A percentile compares a stretch with the other conserved stretches of the same genome.
These are phyloP conservation scores for Agelastica alni DNA, from an alignment of 2,888 invertebrate species.

Conservation along the genomic window DNA sequence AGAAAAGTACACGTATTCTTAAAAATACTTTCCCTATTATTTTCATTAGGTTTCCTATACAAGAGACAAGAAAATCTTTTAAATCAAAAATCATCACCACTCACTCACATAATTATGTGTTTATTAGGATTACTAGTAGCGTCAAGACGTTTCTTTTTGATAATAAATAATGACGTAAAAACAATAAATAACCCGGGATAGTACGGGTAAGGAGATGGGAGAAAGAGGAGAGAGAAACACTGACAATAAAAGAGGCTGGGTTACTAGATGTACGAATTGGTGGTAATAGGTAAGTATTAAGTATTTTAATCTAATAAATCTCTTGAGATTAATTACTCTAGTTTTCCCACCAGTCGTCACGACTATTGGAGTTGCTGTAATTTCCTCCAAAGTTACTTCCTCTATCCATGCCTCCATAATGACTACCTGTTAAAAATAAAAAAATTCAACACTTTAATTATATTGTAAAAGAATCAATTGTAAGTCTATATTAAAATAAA, in stretches of 20 bases:
- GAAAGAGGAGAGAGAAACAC: slow-evolving; percentile 14
- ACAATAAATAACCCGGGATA: slow-evolving; percentile 15
- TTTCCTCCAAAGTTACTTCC: slow-evolving; percentile 54
- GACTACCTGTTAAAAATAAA: slow-evolving; percentile 46
- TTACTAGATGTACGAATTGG: slow-evolving; percentile 17
- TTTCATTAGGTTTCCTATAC: slow-evolving; percentile 18
- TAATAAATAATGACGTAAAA: slow-evolving; percentile 17
- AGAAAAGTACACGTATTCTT: slow-evolving; percentile 16
- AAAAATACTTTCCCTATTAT: slow-evolving; percentile 21
- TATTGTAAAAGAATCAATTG: too few species aligned
- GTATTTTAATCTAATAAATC: slow-evolving; percentile 23
- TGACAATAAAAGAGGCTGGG: slow-evolving; percentile 17
- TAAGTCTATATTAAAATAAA: too few species aligned
- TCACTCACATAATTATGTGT: slow-evolving; percentile 12
- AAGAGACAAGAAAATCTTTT: slow-evolving; percentile 12
- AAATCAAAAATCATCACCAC: slow-evolving; percentile 8
- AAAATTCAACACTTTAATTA: too few species aligned
- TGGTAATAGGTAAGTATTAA: slow-evolving; percentile 27
- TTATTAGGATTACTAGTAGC: slow-evolving; percentile 11
- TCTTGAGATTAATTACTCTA: slow-evolving; percentile 35
- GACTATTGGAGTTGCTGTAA: slow-evolving; percentile 48
- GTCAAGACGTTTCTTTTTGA: slow-evolving; percentile 10
- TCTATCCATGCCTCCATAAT: slow-evolving; percentile 48
- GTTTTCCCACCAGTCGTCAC: slow-evolving; percentile 55
- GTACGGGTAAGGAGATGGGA: not conserved